phyloP scores from a whole-genome alignment of 2,888 invertebrate species.

The Gari tellinella region DNA sequence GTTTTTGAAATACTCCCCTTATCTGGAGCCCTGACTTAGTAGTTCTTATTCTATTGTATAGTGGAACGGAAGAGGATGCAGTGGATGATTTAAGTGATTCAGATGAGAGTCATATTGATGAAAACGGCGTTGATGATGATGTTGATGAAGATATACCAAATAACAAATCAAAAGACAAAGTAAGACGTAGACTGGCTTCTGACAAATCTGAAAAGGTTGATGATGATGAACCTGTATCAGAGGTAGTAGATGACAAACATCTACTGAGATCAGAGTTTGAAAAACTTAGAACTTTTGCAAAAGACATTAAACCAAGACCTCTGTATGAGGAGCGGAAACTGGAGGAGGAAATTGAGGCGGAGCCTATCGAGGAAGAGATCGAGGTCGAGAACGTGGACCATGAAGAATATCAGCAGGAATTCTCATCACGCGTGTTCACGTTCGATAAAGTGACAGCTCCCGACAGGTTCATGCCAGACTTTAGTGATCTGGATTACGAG shows the following conservation, averaged over 20 bases:
- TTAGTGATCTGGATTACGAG: conserved; percentile 72
- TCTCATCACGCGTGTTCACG: conserved; percentile 62
- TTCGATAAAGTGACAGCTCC: conserved; percentile 67
- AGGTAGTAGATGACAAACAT: conserved; percentile 53
- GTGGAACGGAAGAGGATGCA: conserved; percentile 6
- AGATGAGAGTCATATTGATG: conserved; percentile 13
- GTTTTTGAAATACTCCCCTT: too few species aligned
- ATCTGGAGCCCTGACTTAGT: too few species aligned
- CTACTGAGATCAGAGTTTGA: conserved; percentile 68
- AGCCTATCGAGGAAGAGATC: conserved; percentile 68
- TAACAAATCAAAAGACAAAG: conserved; percentile 9
- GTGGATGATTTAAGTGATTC: conserved; percentile 27
- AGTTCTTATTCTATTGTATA: background rate
- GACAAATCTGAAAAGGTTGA: conserved; percentile 3
- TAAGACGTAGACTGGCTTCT: conserved; percentile 9
- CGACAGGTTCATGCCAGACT: conserved; percentile 64
- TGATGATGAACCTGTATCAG: conserved; percentile 9
- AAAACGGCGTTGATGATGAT: conserved; percentile 7
- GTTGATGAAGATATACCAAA: background rate
- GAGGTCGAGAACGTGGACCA: conserved; percentile 61
- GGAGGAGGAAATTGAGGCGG: conserved; percentile 61
- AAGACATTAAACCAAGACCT: conserved; percentile 64
- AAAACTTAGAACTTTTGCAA: conserved; percentile 71
- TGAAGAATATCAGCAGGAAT: conserved; percentile 68
- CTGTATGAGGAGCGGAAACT: conserved; percentile 58